A percentile compares a stretch with the other conserved stretches of the same genome.
Conservation (phyloP, 2,888 invertebrate species). For the Physocephala rufipes region DNA sequence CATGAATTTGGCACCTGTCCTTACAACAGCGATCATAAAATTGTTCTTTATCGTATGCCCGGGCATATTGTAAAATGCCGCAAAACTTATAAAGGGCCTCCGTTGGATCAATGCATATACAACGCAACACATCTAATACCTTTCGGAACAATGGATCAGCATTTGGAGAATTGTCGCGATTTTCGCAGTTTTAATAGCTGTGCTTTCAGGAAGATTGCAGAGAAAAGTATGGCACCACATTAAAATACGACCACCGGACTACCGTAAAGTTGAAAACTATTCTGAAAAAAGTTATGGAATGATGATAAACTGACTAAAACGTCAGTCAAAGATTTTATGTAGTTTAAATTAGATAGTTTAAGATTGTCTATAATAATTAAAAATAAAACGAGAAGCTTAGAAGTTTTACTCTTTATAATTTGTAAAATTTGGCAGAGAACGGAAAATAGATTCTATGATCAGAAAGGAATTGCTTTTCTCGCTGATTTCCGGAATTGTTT, state of each 20-base stretch:
- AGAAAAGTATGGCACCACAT: constrained; percentile 21
- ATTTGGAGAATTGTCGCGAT: constrained; percentile 54
- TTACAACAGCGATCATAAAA: constrained; percentile 49
- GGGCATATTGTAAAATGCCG: constrained; percentile 54
- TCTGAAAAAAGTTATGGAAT: too few relatives aligned
- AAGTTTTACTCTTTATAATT: too few relatives aligned
- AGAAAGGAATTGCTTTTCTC: too few relatives aligned
- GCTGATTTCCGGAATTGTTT: too few relatives aligned
- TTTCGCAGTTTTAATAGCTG: constrained; percentile 47
- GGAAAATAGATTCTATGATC: too few relatives aligned
- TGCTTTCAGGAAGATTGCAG: constrained; percentile 45
- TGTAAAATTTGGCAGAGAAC: too few relatives aligned
- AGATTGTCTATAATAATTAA: too few relatives aligned
- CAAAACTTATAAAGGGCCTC: constrained; percentile 52
- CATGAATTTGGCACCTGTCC: constrained; percentile 50
- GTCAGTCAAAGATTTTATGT: too few relatives aligned
- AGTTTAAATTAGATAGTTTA: too few relatives aligned
- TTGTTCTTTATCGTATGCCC: constrained; percentile 52
- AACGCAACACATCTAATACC: constrained; percentile 61
- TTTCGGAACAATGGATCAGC: constrained; percentile 50
- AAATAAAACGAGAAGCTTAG: too few relatives aligned
- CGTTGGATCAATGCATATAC: constrained; percentile 57
- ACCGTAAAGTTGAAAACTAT: too few relatives aligned
- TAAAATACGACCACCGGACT: not conserved
- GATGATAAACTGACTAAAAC: too few relatives aligned